These are phyloP conservation scores for Peromyscus leucopus DNA, from an alignment of 2,113 vertebrate species.

Conservation along the genomic window DNA sequence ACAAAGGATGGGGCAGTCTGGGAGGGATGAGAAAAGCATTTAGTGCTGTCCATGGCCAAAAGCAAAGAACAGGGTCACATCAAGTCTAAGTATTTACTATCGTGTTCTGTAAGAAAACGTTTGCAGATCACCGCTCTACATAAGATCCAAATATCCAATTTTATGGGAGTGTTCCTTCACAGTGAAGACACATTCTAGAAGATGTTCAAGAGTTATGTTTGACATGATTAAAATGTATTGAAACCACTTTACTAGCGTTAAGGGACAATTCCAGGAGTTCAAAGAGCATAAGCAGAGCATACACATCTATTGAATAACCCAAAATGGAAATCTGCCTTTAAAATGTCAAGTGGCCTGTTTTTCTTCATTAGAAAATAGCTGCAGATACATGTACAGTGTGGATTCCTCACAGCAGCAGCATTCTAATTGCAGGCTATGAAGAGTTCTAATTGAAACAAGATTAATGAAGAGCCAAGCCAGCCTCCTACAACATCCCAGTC, in stretches of 20 bases:
- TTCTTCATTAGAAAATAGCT: conserved; percentile 75
- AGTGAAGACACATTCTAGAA: conserved; percentile 45
- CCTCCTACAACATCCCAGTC: conserved; percentile 79
- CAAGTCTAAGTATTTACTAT: background rate
- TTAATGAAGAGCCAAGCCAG: conserved; percentile 83
- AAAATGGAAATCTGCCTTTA: conserved; percentile 71
- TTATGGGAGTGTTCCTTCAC: background rate
- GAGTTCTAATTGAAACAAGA: conserved; percentile 87
- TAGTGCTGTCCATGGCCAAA: background rate
- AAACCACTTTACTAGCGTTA: background rate
- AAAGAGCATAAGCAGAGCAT: background rate
- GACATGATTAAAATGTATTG: conserved; percentile 46
- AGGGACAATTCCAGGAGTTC: background rate
- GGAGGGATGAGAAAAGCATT: background rate
- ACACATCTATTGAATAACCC: conserved; percentile 65
- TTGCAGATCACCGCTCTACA: background rate
- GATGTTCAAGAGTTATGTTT: background rate
- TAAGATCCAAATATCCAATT: background rate
- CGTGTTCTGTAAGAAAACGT: conserved; percentile 9
- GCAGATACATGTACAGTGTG: conserved; percentile 58
- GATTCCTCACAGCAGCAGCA: conserved; percentile 68
- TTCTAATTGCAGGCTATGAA: conserved; percentile 77
- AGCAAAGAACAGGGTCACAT: background rate
- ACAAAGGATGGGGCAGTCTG: background rate
- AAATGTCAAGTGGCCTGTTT: conserved; percentile 73